phyloP scores from a whole-genome alignment of 2,797 vertebrate species.

The Huso huso region DNA sequence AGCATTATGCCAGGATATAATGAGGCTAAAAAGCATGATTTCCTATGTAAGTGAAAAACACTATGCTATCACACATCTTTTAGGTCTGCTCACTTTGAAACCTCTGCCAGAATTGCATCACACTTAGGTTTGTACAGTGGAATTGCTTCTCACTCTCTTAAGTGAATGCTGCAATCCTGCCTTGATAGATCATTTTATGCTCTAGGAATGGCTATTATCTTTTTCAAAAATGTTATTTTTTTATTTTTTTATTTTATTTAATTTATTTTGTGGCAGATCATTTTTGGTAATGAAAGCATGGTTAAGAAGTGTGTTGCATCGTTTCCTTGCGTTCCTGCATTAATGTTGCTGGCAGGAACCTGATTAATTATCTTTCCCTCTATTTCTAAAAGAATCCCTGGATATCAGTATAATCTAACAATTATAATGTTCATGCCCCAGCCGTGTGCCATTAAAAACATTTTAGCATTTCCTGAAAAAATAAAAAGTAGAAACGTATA shows the following conservation, averaged over 20 bases:
- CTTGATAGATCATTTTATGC: slow-evolving; percentile 8
- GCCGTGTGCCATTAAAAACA: slow-evolving; percentile 9
- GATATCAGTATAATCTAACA: slow-evolving; percentile 6
- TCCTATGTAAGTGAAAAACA: slow-evolving; percentile 1
- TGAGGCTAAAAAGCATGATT: not conserved
- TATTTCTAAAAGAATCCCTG: slow-evolving; percentile 10
- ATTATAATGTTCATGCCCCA: slow-evolving; percentile 7
- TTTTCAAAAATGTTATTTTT: not conserved
- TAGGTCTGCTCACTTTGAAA: slow-evolving; percentile 7
- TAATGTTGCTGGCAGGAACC: not conserved
- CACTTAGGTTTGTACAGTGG: not conserved
- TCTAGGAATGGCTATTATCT: slow-evolving; percentile 10
- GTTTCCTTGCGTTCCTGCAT: too few relatives aligned
- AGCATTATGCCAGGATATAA: slow-evolving; percentile 9
- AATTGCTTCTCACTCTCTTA: not conserved
- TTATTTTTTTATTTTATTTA: too few relatives aligned
- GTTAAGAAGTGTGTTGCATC: too few relatives aligned
- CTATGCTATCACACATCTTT: not conserved
- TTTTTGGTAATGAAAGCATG: too few relatives aligned
- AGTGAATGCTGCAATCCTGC: slow-evolving; percentile 1
- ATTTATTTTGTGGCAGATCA: too few relatives aligned
- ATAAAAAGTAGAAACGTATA: not conserved
- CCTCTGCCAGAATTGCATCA: not conserved
- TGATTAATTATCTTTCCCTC: slow-evolving; percentile 11
- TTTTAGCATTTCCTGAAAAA: slow-evolving; percentile 2